Conservation (phyloP, 2,113 vertebrate genomes). For the Lepus europaeus region DNA sequence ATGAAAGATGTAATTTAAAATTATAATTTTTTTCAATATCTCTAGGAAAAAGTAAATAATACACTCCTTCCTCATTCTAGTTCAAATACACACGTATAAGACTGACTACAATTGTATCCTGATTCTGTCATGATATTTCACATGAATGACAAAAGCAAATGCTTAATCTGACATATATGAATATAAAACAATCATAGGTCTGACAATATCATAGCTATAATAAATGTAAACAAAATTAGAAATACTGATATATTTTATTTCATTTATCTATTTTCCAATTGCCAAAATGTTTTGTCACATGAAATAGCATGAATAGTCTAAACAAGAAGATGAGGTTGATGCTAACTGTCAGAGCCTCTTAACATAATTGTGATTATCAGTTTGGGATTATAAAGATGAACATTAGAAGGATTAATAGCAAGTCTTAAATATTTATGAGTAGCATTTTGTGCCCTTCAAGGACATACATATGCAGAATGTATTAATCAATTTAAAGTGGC, state of each 20-base stretch:
- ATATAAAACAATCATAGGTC: background rate
- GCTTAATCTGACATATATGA: background rate
- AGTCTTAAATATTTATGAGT: conserved; percentile 20
- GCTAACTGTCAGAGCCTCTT: background rate
- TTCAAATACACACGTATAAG: background rate
- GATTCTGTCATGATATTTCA: background rate
- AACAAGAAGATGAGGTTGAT: background rate
- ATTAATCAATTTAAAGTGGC: background rate
- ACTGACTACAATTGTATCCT: background rate
- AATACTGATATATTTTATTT: background rate
- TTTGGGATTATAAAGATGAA: background rate
- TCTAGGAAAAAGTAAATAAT: background rate
- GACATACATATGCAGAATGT: background rate
- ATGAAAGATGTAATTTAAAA: background rate
- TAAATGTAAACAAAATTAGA: conserved; percentile 8
- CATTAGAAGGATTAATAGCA: background rate
- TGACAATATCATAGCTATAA: background rate
- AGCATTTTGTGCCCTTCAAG: background rate
- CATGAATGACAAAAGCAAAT: background rate
- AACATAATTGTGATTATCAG: background rate
- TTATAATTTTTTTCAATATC: background rate
- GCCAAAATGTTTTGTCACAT: conserved; percentile 30
- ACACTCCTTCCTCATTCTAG: background rate
- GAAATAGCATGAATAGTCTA: background rate
- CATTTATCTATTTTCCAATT: background rate